phyloP scores from a whole-genome alignment of 2,888 invertebrate species.

The Lithophane leautieri region DNA sequence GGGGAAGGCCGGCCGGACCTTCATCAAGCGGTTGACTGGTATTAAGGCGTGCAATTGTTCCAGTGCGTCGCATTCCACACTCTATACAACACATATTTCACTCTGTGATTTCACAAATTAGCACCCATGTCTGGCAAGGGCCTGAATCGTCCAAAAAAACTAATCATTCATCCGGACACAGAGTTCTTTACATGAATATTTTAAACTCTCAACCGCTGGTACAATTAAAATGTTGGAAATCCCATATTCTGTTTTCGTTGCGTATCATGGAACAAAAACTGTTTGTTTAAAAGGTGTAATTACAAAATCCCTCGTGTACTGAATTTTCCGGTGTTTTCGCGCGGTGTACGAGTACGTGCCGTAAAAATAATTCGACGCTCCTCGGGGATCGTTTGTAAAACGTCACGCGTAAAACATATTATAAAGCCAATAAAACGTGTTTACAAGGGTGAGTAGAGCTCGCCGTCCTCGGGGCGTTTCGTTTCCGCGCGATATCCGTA shows the following conservation, averaged over 20 bases:
- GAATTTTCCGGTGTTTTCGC: constrained; percentile 85
- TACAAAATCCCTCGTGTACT: constrained; percentile 87
- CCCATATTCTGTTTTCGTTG: constrained; percentile 73
- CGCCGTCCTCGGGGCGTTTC: constrained; percentile 82
- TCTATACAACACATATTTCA: constrained; percentile 84
- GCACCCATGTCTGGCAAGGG: constrained; percentile 77
- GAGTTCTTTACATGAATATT: constrained; percentile 61
- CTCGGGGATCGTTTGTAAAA: constrained; percentile 90
- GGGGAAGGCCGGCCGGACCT: constrained; percentile 79
- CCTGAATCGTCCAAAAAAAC: constrained; percentile 66
- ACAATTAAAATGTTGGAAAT: constrained; percentile 75
- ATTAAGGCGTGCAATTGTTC: constrained; percentile 89
- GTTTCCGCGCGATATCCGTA: constrained; percentile 88
- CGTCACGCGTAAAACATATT: constrained; percentile 91
- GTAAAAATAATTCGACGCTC: constrained; percentile 90
- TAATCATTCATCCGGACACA: constrained; percentile 61
- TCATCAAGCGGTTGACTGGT: constrained; percentile 90
- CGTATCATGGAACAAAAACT: constrained; percentile 80
- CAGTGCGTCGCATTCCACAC: constrained; percentile 84
- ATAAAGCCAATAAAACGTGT: constrained; percentile 91
- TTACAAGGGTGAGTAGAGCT: constrained; percentile 89
- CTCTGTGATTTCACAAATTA: constrained; percentile 87
- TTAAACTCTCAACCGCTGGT: constrained; percentile 47
- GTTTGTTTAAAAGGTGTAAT: constrained; percentile 87
- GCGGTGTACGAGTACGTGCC: constrained; percentile 86